phyloP scores from a whole-genome alignment of 2,113 vertebrate genomes.

The Otis tarda region DNA sequence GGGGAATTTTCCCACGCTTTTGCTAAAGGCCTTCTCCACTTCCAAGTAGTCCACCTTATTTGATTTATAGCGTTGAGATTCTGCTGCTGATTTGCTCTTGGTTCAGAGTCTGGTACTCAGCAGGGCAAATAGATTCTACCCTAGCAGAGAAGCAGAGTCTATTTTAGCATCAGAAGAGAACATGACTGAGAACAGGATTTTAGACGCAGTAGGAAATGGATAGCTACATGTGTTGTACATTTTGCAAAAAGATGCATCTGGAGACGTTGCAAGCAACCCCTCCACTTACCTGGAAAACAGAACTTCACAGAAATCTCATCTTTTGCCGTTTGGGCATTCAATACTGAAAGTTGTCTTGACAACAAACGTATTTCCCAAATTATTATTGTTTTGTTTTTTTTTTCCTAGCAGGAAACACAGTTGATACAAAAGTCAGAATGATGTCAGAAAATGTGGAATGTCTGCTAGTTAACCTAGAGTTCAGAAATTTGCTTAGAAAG shows the following conservation, averaged over 20 bases:
- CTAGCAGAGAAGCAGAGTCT: not conserved
- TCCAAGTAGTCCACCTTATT: not conserved
- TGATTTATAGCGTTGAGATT: not conserved
- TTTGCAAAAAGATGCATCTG: not conserved
- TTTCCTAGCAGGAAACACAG: not conserved
- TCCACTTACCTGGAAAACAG: not conserved
- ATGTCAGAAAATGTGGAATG: not conserved
- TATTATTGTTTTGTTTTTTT: not conserved
- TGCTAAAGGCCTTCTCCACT: not conserved
- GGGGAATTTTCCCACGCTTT: conserved; percentile 39
- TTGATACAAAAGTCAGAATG: not conserved
- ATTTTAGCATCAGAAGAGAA: not conserved
- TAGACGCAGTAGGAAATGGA: not conserved
- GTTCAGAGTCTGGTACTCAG: not conserved
- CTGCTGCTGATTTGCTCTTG: not conserved
- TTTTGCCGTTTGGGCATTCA: not conserved
- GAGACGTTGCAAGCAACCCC: not conserved
- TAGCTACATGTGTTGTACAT: not conserved
- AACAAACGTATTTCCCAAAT: not conserved
- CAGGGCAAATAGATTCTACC: not conserved
- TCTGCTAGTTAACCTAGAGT: not conserved
- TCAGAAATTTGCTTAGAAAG: not conserved
- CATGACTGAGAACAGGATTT: not conserved
- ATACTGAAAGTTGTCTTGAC: not conserved
- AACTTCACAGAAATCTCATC: not conserved